These are phyloP conservation scores for Cryptoprocta ferox DNA, from an alignment of 2,797 vertebrate species.

Conservation along the genomic window DNA sequence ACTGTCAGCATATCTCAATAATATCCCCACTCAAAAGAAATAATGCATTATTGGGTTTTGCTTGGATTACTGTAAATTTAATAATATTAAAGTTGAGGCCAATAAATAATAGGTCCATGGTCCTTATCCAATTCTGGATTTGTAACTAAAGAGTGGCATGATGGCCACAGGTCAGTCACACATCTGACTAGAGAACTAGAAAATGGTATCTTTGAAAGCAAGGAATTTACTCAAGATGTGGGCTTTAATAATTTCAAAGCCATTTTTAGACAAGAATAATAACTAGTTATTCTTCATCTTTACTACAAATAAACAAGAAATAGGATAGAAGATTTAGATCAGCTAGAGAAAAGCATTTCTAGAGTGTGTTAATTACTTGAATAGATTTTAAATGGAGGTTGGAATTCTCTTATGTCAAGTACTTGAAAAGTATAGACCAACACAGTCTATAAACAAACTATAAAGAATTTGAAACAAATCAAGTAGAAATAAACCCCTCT, in stretches of 20 bases:
- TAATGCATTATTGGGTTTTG: background rate
- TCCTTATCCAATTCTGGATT: background rate
- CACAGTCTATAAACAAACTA: background rate
- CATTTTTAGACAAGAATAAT: constrained; percentile 28
- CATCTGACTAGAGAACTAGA: background rate
- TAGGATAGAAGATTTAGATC: background rate
- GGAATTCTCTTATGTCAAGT: background rate
- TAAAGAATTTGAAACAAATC: background rate
- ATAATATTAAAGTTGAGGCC: constrained; percentile 28
- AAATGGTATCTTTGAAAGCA: background rate
- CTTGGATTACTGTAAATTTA: constrained; percentile 1
- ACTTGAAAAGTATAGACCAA: constrained; percentile 26
- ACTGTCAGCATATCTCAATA: constrained; percentile 18
- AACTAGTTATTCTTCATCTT: constrained; percentile 18
- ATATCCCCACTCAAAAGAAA: constrained; percentile 42
- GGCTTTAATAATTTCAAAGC: background rate
- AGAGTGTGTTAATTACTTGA: background rate
- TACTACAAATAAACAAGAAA: constrained; percentile 4
- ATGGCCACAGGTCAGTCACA: background rate
- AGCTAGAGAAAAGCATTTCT: constrained; percentile 41
- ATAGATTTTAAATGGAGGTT: background rate
- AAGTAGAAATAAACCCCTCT: constrained; percentile 1
- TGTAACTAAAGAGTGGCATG: background rate
- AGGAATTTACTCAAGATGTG: background rate
- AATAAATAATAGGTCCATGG: background rate